Evolutionary conservation across 2,797 vertebrate species (phyloP).

Genomic region (Astyanax mexicanus): DNA sequence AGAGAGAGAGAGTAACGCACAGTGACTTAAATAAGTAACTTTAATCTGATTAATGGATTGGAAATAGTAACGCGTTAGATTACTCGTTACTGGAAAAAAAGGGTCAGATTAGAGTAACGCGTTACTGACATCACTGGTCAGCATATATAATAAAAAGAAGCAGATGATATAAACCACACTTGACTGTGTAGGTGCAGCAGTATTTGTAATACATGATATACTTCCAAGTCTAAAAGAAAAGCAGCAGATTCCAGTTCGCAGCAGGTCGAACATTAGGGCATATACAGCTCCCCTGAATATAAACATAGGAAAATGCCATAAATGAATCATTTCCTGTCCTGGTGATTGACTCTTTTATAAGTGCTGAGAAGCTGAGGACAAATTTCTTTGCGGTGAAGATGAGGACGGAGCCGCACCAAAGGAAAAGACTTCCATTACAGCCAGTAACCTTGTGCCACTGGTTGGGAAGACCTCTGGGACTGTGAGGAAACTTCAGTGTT

Average conservation of each 20-base stretch:
- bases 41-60: no score
- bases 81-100: no score
- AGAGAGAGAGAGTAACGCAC: no score
- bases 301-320: constrained; percentile 33
- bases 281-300: constrained; percentile 42
- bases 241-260: constrained; percentile 46
- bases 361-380: constrained; percentile 51
- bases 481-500: constrained; percentile 45
- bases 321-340: constrained; percentile 52
- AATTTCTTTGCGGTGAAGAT: constrained; percentile 57
- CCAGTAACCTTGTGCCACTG: constrained; percentile 37
- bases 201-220: not conserved
- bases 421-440: constrained; percentile 60
- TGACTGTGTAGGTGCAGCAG: not conserved
- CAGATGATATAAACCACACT: not conserved
- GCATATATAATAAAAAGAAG: not conserved
- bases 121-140: not conserved
- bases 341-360: constrained; percentile 60
- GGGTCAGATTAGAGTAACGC: no score
- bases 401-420: constrained; percentile 52
- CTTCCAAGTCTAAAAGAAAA: constrained; percentile 20
- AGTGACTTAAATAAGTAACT: no score
- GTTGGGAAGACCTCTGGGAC: constrained; percentile 48
- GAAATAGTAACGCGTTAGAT: no score
- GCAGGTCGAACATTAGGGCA: constrained; percentile 38